Percentiles rank a stretch among this genome's conserved stretches.
phyloP scores from a whole-genome alignment of 2,888 invertebrate species.

The Ophion slaviceki region DNA sequence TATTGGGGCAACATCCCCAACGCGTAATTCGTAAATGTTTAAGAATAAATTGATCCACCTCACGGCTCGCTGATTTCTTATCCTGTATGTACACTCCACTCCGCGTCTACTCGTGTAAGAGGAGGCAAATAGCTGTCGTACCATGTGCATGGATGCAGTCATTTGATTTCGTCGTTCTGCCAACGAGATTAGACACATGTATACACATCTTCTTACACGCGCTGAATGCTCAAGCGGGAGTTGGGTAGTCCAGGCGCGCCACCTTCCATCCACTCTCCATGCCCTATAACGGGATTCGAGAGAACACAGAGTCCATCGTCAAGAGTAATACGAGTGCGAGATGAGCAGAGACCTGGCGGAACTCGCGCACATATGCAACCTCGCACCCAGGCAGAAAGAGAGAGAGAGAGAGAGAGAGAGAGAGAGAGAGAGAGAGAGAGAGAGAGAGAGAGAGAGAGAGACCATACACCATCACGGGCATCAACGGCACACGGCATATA shows the following conservation, averaged over 20 bases:
- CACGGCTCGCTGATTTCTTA: slow-evolving; percentile 40
- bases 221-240: slow-evolving; percentile 43
- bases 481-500: slow-evolving; percentile 61
- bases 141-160: slow-evolving; percentile 57
- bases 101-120: slow-evolving; percentile 56
- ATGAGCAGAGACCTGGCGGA: slow-evolving; percentile 44
- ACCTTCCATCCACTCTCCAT: slow-evolving; percentile 20
- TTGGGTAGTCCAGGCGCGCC: slow-evolving; percentile 49
- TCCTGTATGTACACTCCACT: slow-evolving; percentile 46
- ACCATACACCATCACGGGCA: slow-evolving; percentile 58
- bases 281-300: slow-evolving; percentile 59
- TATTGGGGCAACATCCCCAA: slow-evolving; percentile 22
- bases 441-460: slow-evolving; percentile 8
- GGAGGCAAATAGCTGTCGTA: slow-evolving; percentile 56
- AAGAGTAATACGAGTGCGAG: slow-evolving; percentile 58
- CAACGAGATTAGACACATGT: slow-evolving; percentile 34
- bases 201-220: slow-evolving; percentile 35
- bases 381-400: slow-evolving; percentile 32
- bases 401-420: slow-evolving; percentile 2
- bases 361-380: slow-evolving; percentile 14
- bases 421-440: slow-evolving; percentile 5
- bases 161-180: slow-evolving; percentile 53
- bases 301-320: slow-evolving; percentile 33
- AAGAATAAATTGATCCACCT: slow-evolving; percentile 59
- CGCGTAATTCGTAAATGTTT: background rate